Percentiles rank a stretch among this genome's conserved stretches.
Evolutionary conservation across 2,888 invertebrate genomes (phyloP).

Genomic region (Andricus quercusramuli): DNA sequence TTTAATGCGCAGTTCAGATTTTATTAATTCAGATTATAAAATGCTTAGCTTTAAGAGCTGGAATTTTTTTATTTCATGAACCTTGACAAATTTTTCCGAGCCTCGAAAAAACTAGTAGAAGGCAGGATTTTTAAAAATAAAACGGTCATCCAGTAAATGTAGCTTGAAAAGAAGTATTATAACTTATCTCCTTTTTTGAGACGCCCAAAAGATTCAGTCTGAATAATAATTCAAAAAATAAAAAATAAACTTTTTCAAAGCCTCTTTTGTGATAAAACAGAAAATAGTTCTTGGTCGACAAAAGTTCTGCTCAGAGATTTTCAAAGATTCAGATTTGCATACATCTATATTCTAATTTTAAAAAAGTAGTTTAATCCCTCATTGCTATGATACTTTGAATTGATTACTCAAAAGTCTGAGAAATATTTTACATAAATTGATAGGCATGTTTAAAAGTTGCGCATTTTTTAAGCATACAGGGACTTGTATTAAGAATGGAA

Average conservation of each 20-base stretch:
- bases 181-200: neutral
- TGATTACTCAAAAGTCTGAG: neutral
- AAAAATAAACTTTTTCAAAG: neutral
- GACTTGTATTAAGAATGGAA: slow-evolving; percentile 28
- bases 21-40: too few relatives aligned
- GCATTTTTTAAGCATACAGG: slow-evolving; percentile 21
- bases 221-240: neutral
- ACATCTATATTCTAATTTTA: neutral
- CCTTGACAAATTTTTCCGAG: too few relatives aligned
- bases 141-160: too few relatives aligned
- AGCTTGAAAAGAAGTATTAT: neutral
- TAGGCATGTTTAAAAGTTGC: neutral
- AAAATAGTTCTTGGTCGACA: neutral
- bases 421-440: slow-evolving; percentile 2
- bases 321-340: neutral
- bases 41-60: too few relatives aligned
- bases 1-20: too few relatives aligned
- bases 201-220: neutral
- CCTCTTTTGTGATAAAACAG: neutral
- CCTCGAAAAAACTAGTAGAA: too few relatives aligned
- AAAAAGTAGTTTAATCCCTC: neutral
- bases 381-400: neutral
- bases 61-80: too few relatives aligned
- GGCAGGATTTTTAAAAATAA: too few relatives aligned
- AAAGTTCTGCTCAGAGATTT: neutral